Evolutionary conservation across 1,140 invertebrate genomes (phyloP), one percentile per base, ranked within the genome.

Genomic region (Portunus trituberculatus): DNA sequence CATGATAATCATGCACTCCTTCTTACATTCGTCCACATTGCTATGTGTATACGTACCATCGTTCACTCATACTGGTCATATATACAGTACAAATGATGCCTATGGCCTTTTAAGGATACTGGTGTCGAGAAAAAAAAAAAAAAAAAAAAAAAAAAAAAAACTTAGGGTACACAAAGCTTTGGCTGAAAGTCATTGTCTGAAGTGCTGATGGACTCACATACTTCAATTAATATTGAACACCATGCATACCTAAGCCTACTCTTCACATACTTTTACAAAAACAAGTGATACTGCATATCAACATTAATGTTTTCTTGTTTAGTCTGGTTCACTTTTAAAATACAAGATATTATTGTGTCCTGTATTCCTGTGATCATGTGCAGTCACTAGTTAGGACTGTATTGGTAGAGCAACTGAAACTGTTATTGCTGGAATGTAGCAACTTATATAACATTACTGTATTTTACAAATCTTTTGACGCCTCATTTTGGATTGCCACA

Each of bases 21-120:
- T 32, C 90, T 91, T 91, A 91, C 90, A 91, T 46, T 91, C 59
- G n/a, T 59, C 14, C 48, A 91, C 52, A 59, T 10, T 59, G 52
- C 52, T 59, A 59, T 59, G 16, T 16, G 89, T 91, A 31, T 91
- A n/a, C 14, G 46, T 45, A 29, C 46, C 46, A 59, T 59, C 16
- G 46, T 90, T 46, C 89, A 91, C 25, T 91, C 89, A 59, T 91
- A 59, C 89, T 48, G 88, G 48, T 48, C 89, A 91, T 29, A 91
- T 91, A 59, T 39, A 59, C 48, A 46, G 67, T 76, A 76, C 67
- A 76, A 76, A 76, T 76, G 67, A 76, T 76, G 25, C 67, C n/a
- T 76, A 76, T n/a, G 67, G n/a, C 67, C n/a, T 76, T n/a, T n/a
- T n/a, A 76, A 76, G 67, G 67, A n/a, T 76, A 76, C 67, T 76